phyloP scores from a whole-genome alignment of 2,113 vertebrate genomes.

The Elanoides forficatus region DNA sequence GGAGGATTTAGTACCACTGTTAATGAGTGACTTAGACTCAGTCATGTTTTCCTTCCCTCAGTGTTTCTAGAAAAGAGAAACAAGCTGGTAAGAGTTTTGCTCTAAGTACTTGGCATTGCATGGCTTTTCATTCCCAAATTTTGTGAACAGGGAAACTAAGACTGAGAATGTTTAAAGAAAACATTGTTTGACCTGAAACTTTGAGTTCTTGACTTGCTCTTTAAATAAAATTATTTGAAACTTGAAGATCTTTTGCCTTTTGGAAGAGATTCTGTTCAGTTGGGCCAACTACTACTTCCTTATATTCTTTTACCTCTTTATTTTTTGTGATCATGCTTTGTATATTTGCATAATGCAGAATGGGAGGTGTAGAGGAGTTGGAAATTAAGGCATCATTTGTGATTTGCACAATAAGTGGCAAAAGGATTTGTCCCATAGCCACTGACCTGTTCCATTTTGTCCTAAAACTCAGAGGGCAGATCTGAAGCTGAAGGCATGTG shows the following conservation, averaged over 20 bases:
- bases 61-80: neutral
- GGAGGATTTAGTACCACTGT: neutral
- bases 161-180: neutral
- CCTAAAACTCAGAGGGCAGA: neutral
- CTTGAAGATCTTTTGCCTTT: neutral
- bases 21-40: neutral
- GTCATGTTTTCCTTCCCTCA: neutral
- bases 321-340: neutral
- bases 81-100: neutral
- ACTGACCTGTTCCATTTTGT: neutral
- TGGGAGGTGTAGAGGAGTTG: neutral
- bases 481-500: neutral
- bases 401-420: neutral
- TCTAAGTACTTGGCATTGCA: neutral
- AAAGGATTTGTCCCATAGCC: neutral
- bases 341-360: neutral
- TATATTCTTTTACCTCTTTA: neutral
- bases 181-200: neutral
- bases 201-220: neutral
- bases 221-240: neutral
- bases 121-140: neutral
- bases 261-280: neutral
- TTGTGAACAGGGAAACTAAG: neutral
- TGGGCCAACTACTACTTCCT: neutral
- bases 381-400: neutral